Conservation (phyloP, 2,888 invertebrate genomes). For the Endomychus coccineus region DNA sequence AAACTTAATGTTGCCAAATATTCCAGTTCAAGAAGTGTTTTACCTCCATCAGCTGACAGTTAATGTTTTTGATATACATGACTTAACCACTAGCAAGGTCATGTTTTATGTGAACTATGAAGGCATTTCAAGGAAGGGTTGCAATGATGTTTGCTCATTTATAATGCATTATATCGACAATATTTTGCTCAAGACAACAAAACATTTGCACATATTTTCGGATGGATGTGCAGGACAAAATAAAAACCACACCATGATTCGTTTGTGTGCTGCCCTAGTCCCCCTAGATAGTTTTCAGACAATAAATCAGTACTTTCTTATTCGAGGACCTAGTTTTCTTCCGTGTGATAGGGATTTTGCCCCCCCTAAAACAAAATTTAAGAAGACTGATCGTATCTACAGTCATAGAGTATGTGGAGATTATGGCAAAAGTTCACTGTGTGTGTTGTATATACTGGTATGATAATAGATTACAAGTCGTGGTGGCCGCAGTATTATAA, state of each 20-base stretch:
- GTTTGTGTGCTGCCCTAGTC: constrained; percentile 15
- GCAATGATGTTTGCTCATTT: constrained; percentile 15
- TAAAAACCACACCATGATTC: constrained; percentile 16
- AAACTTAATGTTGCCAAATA: constrained; percentile 24
- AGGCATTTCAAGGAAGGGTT: constrained; percentile 13
- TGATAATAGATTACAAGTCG: no score
- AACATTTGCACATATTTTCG: constrained; percentile 14
- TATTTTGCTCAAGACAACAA: constrained; percentile 5
- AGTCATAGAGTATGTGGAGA: no score
- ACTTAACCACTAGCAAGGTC: constrained; percentile 13
- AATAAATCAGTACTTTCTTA: constrained; percentile 20
- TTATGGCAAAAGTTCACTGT: no score
- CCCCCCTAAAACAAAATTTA: background rate
- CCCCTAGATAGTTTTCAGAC: constrained; percentile 12
- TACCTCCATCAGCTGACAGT: constrained; percentile 25
- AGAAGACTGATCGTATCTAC: constrained; percentile 1
- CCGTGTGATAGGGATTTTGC: constrained; percentile 25
- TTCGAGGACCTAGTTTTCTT: constrained; percentile 23
- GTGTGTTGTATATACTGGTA: no score
- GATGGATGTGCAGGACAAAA: constrained; percentile 20
- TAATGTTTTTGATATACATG: constrained; percentile 13
- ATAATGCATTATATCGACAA: constrained; percentile 14
- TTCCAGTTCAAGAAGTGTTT: constrained; percentile 26
- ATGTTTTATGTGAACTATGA: constrained; percentile 16
- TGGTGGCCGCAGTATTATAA: no score